Conservation (phyloP, 2,888 invertebrate species). For the Dasypogon diadema region DNA sequence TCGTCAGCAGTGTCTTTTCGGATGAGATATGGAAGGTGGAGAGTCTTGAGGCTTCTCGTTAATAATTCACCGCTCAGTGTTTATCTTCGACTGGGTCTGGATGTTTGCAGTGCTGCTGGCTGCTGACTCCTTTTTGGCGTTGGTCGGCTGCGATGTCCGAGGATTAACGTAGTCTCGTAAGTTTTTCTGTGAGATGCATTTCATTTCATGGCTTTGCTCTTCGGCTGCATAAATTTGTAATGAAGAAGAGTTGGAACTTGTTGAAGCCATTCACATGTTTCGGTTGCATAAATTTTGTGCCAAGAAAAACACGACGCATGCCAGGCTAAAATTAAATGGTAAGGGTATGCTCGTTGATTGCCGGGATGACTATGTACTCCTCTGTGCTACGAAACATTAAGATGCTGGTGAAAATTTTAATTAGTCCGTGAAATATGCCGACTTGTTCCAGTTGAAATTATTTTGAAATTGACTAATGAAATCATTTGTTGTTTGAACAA, state of each 20-base stretch:
- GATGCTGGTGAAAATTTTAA: conserved; percentile 45
- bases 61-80: conserved; percentile 42
- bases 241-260: conserved; percentile 4
- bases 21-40: conserved; percentile 26
- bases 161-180: conserved; percentile 24
- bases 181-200: background rate
- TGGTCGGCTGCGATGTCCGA: conserved; percentile 12
- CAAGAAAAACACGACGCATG: conserved; percentile 27
- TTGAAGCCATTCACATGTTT: conserved; percentile 24
- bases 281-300: conserved; percentile 45
- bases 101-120: background rate
- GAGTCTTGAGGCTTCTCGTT: conserved; percentile 10
- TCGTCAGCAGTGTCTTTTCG: conserved; percentile 37
- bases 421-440: conserved; percentile 45
- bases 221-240: conserved; percentile 7
- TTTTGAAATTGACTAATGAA: conserved; percentile 48
- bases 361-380: background rate
- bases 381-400: conserved; percentile 15
- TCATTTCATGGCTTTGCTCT: background rate
- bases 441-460: conserved; percentile 17
- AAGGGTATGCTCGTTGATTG: background rate
- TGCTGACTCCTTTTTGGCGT: too few species aligned
- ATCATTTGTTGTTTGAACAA: conserved; percentile 22
- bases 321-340: conserved; percentile 39
- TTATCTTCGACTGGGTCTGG: conserved; percentile 8